phyloP scores from a whole-genome alignment of 2,797 vertebrate species.

The Pachyuromys duprasi region DNA sequence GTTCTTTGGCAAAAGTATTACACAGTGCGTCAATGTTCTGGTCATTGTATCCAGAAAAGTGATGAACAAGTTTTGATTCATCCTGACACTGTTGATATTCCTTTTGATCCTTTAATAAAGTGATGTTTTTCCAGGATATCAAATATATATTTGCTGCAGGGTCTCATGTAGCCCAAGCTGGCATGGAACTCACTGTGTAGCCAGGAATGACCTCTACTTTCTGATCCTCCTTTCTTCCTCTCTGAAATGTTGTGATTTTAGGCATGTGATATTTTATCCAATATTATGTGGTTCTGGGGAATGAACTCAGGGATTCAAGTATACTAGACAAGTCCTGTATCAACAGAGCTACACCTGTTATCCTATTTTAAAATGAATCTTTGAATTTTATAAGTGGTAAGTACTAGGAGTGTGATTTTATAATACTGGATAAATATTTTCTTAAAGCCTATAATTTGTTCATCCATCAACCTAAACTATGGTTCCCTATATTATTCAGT shows the following conservation, averaged over 20 bases:
- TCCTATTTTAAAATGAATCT: not conserved
- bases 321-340: not conserved
- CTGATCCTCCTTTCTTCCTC: not conserved
- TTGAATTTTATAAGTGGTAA: not conserved
- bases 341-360: not conserved
- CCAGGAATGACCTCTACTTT: not conserved
- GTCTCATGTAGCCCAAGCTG: not conserved
- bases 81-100: not conserved
- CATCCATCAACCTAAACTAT: not conserved
- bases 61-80: not conserved
- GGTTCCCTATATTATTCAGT: not conserved
- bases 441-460: not conserved
- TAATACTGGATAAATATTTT: not conserved
- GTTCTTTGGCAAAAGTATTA: not conserved
- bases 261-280: not conserved
- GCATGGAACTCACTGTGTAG: not conserved
- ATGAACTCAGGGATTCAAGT: not conserved
- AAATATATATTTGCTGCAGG: not conserved
- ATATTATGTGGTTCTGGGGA: not conserved
- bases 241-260: not conserved
- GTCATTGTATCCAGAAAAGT: not conserved
- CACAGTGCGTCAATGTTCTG: not conserved
- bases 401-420: not conserved
- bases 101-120: not conserved
- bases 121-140: not conserved